phyloP scores from a whole-genome alignment of 2,888 invertebrate genomes.

The Galeruca laticollis region DNA sequence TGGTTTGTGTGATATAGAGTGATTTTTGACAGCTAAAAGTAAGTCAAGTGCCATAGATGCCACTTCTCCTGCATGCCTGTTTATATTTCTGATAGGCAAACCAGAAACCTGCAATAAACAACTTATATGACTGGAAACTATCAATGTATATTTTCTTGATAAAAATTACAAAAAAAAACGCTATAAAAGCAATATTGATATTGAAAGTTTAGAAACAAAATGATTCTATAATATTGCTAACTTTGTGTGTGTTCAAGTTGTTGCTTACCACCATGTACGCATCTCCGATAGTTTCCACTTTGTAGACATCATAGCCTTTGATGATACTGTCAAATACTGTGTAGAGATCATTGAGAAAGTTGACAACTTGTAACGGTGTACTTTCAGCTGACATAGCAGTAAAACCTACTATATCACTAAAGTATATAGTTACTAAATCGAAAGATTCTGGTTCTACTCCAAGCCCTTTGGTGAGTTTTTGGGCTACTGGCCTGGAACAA shows the following conservation, averaged over 20 bases:
- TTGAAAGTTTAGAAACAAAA: too few species aligned
- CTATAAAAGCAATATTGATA: too few species aligned
- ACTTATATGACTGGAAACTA: background rate
- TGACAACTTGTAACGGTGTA: constrained; percentile 89
- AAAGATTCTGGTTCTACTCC: constrained; percentile 94
- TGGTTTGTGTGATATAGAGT: constrained; percentile 90
- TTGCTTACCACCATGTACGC: constrained; percentile 79
- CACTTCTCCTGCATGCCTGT: constrained; percentile 90
- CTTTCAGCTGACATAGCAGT: constrained; percentile 96
- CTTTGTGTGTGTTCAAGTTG: too few species aligned
- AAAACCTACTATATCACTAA: constrained; percentile 97
- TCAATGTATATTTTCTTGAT: background rate
- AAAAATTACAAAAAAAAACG: background rate
- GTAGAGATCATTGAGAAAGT: constrained; percentile 97
- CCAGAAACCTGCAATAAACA: constrained; percentile 80
- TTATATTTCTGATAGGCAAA: constrained; percentile 85
- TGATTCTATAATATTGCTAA: too few species aligned
- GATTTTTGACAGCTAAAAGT: constrained; percentile 85
- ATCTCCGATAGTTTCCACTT: constrained; percentile 95
- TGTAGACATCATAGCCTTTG: constrained; percentile 97
- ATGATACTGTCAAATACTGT: constrained; percentile 97
- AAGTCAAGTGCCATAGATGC: constrained; percentile 93
- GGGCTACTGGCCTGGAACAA: constrained; percentile 83
- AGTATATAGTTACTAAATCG: constrained; percentile 95
- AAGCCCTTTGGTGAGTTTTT: constrained; percentile 86